These are phyloP conservation scores for Antennarius maculatus DNA, from an alignment of 2,797 vertebrate genomes.

Conservation along the genomic window DNA sequence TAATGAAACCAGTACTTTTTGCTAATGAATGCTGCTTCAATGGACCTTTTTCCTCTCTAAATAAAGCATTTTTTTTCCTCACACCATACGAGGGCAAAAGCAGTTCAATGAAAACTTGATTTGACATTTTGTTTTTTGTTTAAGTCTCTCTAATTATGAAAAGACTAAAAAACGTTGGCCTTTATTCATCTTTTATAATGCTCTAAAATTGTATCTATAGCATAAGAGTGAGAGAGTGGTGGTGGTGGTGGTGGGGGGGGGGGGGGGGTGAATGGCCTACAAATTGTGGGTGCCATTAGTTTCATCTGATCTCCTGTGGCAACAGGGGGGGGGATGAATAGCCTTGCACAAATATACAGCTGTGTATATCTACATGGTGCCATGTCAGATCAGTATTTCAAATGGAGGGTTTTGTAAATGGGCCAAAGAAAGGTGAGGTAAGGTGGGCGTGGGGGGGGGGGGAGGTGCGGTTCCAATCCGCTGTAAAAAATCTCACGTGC, in stretches of 20 bases:
- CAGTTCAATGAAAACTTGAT: conserved; percentile 32
- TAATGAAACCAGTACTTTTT: conserved; percentile 58
- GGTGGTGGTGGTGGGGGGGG: too few relatives aligned
- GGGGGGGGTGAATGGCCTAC: conserved; percentile 62
- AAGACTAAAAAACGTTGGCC: conserved; percentile 28
- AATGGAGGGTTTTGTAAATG: conserved; percentile 70
- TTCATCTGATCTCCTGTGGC: conserved; percentile 72
- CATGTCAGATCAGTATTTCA: conserved; percentile 73
- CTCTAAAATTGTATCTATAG: conserved; percentile 28
- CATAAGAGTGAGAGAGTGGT: conserved; percentile 29
- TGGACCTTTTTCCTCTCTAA: conserved; percentile 53
- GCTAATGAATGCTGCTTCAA: conserved; percentile 48
- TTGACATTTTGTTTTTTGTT: conserved; percentile 22
- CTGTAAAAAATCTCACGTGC: conserved; percentile 42
- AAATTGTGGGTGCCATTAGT: conserved; percentile 71
- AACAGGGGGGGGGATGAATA: conserved; percentile 59
- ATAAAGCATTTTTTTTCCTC: conserved; percentile 25
- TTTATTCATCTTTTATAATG: conserved; percentile 43
- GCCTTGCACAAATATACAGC: conserved; percentile 74
- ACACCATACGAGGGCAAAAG: conserved; percentile 6
- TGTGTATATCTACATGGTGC: conserved; percentile 69
- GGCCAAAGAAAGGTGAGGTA: conserved; percentile 21
- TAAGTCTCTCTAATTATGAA: conserved; percentile 15
- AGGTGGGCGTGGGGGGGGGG: background rate
- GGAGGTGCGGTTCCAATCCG: conserved; percentile 33